A percentile compares a stretch with the other conserved stretches of the same genome.
phyloP scores from a whole-genome alignment of 2,888 invertebrate species.

The Drosophila neotestacea region DNA sequence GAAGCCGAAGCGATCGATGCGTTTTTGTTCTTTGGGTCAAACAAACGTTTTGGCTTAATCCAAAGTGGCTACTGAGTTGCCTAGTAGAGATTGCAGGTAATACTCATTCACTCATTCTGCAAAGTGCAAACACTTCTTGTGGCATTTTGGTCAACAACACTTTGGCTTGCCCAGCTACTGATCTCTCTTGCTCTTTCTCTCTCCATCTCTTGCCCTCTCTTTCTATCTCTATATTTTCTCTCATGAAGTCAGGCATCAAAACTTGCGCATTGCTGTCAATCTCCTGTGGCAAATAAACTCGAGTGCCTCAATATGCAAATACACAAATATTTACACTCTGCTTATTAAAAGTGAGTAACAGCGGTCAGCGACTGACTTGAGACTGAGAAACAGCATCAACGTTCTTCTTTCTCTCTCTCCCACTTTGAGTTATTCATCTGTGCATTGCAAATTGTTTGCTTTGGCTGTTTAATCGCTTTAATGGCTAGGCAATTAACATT shows the following conservation, averaged over 20 bases:
- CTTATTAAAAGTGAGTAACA: conserved; percentile 81
- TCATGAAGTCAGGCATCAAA: conserved; percentile 61
- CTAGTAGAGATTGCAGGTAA: conserved; percentile 55
- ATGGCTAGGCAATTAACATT: conserved; percentile 76
- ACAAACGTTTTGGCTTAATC: conserved; percentile 74
- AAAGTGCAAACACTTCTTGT: conserved; percentile 66
- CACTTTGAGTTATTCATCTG: conserved; percentile 48
- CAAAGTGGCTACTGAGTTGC: conserved; percentile 79
- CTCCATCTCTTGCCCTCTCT: conserved; percentile 18
- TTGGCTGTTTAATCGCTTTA: conserved; percentile 78
- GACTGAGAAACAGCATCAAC: conserved; percentile 30
- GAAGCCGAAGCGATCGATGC: conserved; percentile 41
- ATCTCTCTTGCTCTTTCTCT: conserved; percentile 42
- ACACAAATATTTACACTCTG: conserved; percentile 76
- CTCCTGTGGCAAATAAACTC: conserved; percentile 79
- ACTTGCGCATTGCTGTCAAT: conserved; percentile 70
- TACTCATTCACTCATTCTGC: conserved; percentile 13
- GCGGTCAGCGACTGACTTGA: conserved; percentile 61
- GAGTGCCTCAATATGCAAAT: conserved; percentile 75
- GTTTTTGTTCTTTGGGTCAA: conserved; percentile 71
- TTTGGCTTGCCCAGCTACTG: conserved; percentile 66
- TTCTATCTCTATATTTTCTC: conserved; percentile 35
- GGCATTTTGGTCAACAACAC: conserved; percentile 69
- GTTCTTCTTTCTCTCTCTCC: conserved; percentile 32
- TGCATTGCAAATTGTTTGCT: conserved; percentile 67